Base-by-base conservation (phyloP, 2,888 invertebrate species). In the Netelia fuscicornis region DNA sequence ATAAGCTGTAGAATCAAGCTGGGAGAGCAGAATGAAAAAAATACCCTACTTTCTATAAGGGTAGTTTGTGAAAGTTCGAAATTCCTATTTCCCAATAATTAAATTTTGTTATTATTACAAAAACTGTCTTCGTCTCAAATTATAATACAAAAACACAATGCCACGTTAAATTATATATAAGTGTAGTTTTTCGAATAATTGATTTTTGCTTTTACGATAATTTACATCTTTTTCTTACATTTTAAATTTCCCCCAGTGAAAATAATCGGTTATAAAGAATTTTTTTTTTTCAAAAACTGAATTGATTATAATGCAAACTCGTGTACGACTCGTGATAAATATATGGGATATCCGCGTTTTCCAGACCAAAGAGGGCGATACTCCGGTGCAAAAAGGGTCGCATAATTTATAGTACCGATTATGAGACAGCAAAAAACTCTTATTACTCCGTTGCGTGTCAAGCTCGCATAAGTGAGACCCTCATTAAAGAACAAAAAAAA, bases 361-460 rank as follows among this genome's bases (percentile, higher is more conserved):
- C 86, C 48, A 77, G 81, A 10, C 30, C 58, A 25, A 44, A 48
- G 42, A 58, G 70, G 76, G 23, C 20, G 65, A 48, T 37, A 13
- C 52, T 44, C 58, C 65, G 8, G 17, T 48, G 67, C 48, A n/a
- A 44, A 62, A 67, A 76, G 80, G 71, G 52, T 13, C 48, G 48
- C 23, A 74, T 86, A 89, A 88, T 88, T 87, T 86, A 89, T 82
- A 56, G 68, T 67, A 58, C 82, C 79, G 86, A 89, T 87, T 87
- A 86, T 64, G 82, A 86, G 83, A 87, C 83, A 83, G 76, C 74
- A 72, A 87, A 87, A 86, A 87, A 62, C 71, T 87, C 74, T 58
- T 84, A 81, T 82, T 80, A 80, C 84, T 86, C 62, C 65, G 64
- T 89, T 70, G 89, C 89, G 84, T 87, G 89, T 85, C 71, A 64